phyloP scores from a whole-genome alignment of 2,113 vertebrate genomes.

The Rhombomys opimus region DNA sequence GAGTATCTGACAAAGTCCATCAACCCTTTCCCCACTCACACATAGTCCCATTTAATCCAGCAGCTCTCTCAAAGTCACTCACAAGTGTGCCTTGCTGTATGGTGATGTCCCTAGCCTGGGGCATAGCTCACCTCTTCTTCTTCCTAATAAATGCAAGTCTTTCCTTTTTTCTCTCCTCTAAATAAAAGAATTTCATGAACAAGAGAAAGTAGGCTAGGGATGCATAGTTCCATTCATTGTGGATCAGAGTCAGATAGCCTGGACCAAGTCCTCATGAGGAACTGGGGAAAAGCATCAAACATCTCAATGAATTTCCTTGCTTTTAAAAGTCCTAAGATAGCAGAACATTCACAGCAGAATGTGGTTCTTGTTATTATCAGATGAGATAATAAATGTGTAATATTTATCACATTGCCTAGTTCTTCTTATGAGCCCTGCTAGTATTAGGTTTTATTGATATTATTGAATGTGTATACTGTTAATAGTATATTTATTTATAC shows the following conservation, averaged over 20 bases:
- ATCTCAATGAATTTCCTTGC: not conserved
- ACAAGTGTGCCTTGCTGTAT: not conserved
- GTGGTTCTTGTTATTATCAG: conserved; percentile 32
- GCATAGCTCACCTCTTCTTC: not conserved
- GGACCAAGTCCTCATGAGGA: not conserved
- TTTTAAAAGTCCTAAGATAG: not conserved
- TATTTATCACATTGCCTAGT: not conserved
- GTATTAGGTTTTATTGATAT: conserved; percentile 30
- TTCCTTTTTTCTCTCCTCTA: not conserved
- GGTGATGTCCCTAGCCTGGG: not conserved
- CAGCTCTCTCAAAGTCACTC: not conserved
- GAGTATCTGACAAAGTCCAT: conserved; percentile 3
- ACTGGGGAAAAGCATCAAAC: not conserved
- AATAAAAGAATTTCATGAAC: conserved; percentile 13
- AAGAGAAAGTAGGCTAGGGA: not conserved
- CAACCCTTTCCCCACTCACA: not conserved
- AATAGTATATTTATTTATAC: not conserved
- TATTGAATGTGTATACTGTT: not conserved
- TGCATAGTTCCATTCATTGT: not conserved
- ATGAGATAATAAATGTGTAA: not conserved
- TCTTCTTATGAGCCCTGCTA: conserved; percentile 4
- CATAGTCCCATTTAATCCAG: not conserved
- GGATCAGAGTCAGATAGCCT: not conserved
- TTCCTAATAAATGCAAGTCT: not conserved
- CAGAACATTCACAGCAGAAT: not conserved